Conservation (phyloP, 2,797 vertebrate genomes). For the Anableps anableps region DNA sequence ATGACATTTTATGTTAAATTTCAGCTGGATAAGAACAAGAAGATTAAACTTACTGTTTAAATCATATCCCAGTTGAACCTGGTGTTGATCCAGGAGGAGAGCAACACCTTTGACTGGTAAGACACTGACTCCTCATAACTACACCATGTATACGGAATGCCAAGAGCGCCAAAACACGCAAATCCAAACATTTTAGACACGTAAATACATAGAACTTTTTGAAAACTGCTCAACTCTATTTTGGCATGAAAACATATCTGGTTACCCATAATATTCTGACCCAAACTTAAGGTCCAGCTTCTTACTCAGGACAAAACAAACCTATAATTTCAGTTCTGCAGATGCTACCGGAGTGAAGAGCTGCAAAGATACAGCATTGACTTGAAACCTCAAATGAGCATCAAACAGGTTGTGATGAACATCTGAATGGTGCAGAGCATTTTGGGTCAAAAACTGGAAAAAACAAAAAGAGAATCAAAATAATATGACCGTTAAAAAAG, state of each 20-base stretch:
- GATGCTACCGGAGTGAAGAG: neutral
- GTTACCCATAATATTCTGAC: neutral
- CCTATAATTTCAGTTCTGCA: neutral
- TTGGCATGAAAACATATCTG: neutral
- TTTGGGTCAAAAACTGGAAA: neutral
- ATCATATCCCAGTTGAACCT: too few species aligned
- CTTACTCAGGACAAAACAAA: neutral
- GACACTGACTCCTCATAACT: neutral
- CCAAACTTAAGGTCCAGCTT: too few species aligned
- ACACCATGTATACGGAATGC: neutral
- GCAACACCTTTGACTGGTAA: too few species aligned
- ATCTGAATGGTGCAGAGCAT: neutral
- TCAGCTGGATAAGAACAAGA: neutral
- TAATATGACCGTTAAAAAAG: neutral
- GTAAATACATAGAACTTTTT: neutral
- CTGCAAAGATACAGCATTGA: neutral
- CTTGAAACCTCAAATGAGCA: neutral
- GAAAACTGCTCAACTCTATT: neutral
- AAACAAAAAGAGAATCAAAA: neutral
- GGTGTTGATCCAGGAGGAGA: too few species aligned
- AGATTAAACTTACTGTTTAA: neutral
- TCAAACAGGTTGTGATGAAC: too few species aligned
- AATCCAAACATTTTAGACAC: neutral
- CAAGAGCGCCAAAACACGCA: neutral
- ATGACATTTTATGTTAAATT: neutral